phyloP scores from a whole-genome alignment of 2,888 invertebrate species.

The Scrobipalpa atriplicella region DNA sequence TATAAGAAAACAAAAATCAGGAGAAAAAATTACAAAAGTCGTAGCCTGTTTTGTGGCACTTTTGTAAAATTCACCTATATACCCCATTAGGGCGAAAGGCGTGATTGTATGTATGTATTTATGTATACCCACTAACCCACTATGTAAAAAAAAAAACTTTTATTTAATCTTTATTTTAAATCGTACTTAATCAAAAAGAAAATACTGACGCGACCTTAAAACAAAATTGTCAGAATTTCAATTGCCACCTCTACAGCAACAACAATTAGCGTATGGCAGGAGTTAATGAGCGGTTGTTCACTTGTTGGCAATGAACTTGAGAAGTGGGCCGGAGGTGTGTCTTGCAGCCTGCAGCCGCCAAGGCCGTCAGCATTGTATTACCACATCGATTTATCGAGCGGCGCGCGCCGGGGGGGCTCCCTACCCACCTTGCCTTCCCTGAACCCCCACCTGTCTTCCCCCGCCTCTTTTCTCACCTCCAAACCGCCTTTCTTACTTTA shows the following conservation, averaged over 20 bases:
- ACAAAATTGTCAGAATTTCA: not conserved
- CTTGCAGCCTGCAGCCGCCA: constrained; percentile 76
- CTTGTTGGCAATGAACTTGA: constrained; percentile 78
- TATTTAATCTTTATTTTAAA: too few relatives aligned
- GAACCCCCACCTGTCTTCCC: constrained; percentile 42
- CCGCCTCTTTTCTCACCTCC: constrained; percentile 54
- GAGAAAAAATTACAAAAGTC: too few relatives aligned
- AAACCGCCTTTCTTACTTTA: constrained; percentile 29
- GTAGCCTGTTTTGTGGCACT: too few relatives aligned
- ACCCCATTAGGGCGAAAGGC: too few relatives aligned
- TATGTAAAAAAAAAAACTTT: too few relatives aligned
- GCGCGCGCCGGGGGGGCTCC: constrained; percentile 71
- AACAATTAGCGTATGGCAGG: constrained; percentile 12
- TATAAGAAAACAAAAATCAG: too few relatives aligned
- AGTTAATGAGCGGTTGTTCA: constrained; percentile 40
- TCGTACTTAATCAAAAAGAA: not conserved
- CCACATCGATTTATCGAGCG: constrained; percentile 80
- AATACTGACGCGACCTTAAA: not conserved
- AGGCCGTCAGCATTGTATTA: constrained; percentile 72
- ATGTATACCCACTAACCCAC: too few relatives aligned
- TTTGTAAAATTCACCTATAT: too few relatives aligned
- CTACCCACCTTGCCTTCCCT: constrained; percentile 38
- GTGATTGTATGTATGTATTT: too few relatives aligned
- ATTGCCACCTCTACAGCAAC: not conserved
- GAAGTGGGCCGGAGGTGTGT: constrained; percentile 72